phyloP scores from a whole-genome alignment of 2,797 vertebrate species.

The Staurois parvus region DNA sequence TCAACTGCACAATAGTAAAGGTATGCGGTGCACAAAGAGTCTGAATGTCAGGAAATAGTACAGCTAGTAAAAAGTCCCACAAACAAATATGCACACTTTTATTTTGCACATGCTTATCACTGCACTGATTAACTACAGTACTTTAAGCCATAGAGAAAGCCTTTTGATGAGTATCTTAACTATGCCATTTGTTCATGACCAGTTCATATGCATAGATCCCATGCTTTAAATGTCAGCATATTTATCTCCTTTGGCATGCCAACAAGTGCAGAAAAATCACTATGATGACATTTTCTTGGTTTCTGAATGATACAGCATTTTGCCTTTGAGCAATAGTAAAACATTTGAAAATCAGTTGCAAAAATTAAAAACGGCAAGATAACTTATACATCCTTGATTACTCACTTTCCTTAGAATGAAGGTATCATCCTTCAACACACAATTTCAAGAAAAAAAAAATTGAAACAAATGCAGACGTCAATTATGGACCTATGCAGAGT shows the following conservation, averaged over 20 bases:
- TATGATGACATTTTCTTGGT: conserved; percentile 43
- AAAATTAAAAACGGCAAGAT: not conserved
- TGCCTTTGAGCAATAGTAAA: conserved; percentile 34
- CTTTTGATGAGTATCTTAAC: not conserved
- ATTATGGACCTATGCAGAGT: too few species aligned
- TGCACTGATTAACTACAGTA: not conserved
- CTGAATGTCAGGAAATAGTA: too few species aligned
- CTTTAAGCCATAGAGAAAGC: not conserved
- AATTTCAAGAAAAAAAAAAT: too few species aligned
- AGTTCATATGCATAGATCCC: conserved; percentile 23
- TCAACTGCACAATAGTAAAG: too few species aligned
- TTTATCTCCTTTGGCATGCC: conserved; percentile 44
- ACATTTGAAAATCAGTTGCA: conserved; percentile 4
- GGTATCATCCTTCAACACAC: too few species aligned
- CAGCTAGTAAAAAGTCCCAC: too few species aligned
- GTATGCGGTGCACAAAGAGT: too few species aligned
- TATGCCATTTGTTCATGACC: not conserved
- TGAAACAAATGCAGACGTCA: too few species aligned
- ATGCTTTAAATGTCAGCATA: conserved; percentile 53
- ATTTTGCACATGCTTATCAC: not conserved
- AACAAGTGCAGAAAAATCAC: conserved; percentile 37
- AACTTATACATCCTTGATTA: too few species aligned
- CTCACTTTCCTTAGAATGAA: too few species aligned
- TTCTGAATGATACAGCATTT: conserved; percentile 29
- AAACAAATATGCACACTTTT: not conserved